Evolutionary conservation across 1,140 invertebrate genomes (phyloP).

Genomic region (Bombus confusus): DNA sequence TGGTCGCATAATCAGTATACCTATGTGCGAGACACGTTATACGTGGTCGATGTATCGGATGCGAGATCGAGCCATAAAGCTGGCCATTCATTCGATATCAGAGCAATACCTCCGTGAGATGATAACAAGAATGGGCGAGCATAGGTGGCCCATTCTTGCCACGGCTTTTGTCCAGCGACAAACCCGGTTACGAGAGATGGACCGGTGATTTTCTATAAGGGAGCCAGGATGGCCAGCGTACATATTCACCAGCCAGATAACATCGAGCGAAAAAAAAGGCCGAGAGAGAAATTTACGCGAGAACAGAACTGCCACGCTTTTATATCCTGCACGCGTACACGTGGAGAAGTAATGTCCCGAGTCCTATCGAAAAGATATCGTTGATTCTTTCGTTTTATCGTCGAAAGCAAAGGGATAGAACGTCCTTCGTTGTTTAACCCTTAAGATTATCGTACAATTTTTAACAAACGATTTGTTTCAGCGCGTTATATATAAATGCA

Average conservation of each 20-base stretch:
- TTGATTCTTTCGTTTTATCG: background rate
- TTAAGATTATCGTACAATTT: too few species aligned
- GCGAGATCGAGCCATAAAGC: conserved; percentile 79
- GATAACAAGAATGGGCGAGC: conserved; percentile 78
- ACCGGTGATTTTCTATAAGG: conserved; percentile 49
- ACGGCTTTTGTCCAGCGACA: conserved; percentile 71
- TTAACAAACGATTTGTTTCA: too few species aligned
- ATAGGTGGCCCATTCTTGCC: conserved; percentile 78
- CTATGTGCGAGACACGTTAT: conserved; percentile 24
- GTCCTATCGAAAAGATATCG: background rate
- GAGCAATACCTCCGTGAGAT: conserved; percentile 77
- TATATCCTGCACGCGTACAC: conserved; percentile 21
- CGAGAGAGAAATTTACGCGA: conserved; percentile 12
- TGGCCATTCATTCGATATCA: conserved; percentile 80
- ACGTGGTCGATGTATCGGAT: conserved; percentile 69
- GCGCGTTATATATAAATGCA: too few species aligned
- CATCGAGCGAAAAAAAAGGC: conserved; percentile 2
- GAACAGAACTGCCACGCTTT: background rate
- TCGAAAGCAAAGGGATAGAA: background rate
- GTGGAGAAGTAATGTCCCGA: background rate
- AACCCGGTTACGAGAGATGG: conserved; percentile 40
- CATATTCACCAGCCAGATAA: conserved; percentile 43
- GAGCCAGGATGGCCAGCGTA: conserved; percentile 13
- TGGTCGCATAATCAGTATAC: conserved; percentile 45
- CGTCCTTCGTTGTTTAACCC: background rate